A percentile compares a stretch with the other conserved stretches of the same genome.
phyloP scores from a whole-genome alignment of 2,888 invertebrate species.

The Dryobota labecula region DNA sequence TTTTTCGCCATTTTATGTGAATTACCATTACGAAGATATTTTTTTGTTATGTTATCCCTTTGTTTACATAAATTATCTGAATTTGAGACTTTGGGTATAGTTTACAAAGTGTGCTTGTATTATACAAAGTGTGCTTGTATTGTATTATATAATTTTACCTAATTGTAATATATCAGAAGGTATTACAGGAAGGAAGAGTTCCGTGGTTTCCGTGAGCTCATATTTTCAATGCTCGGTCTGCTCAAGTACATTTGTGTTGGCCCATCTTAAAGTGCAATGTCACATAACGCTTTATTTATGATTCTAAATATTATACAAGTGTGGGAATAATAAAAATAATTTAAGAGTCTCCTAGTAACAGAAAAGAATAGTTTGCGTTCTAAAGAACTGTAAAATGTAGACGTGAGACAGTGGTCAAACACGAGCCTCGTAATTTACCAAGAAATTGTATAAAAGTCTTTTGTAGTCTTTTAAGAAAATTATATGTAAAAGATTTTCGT shows the following conservation, averaged over 20 bases:
- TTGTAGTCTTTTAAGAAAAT: neutral
- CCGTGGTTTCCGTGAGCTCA: too few relatives aligned
- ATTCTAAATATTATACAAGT: constrained; percentile 7
- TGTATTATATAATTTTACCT: too few relatives aligned
- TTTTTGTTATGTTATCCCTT: too few relatives aligned
- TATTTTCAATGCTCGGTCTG: too few relatives aligned
- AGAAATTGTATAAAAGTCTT: neutral
- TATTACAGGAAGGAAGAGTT: too few relatives aligned
- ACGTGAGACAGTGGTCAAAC: neutral
- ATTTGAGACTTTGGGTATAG: too few relatives aligned
- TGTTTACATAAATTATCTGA: too few relatives aligned
- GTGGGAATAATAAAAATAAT: constrained; percentile 30
- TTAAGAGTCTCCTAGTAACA: neutral
- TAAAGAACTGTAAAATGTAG: neutral
- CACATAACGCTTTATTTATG: constrained; percentile 43
- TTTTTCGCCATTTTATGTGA: too few relatives aligned
- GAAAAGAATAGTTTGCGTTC: neutral
- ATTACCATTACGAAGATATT: too few relatives aligned
- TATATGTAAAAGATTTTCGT: accelerated
- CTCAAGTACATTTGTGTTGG: constrained; percentile 13
- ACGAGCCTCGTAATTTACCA: neutral
- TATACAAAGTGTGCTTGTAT: too few relatives aligned
- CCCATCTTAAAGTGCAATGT: constrained; percentile 39
- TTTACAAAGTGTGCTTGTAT: too few relatives aligned
- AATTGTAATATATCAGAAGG: too few relatives aligned